phyloP scores from a whole-genome alignment of 2,797 vertebrate species.

The Helostoma temminkii region DNA sequence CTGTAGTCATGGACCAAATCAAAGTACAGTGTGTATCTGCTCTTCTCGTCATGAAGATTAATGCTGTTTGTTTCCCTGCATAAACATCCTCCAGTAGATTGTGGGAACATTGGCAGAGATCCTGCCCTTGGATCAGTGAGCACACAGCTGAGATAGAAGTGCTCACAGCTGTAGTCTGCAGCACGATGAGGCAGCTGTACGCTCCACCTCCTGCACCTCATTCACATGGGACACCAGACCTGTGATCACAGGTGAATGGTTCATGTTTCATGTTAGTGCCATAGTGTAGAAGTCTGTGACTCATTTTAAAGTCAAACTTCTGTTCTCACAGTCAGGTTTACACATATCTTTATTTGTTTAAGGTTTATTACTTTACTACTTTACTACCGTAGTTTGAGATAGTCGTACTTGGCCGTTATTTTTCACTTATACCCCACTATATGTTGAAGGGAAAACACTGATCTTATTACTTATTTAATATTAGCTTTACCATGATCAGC shows the following conservation, averaged over 20 bases:
- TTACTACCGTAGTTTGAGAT: too few species aligned
- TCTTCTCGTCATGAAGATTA: slow-evolving; percentile 53
- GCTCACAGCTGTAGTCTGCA: slow-evolving; percentile 46
- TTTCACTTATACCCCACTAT: too few species aligned
- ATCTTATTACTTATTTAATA: too few species aligned
- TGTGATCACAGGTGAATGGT: slow-evolving; percentile 24
- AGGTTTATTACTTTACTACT: too few species aligned
- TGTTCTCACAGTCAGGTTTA: too few species aligned
- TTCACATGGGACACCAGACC: slow-evolving; percentile 10
- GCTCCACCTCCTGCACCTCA: background rate
- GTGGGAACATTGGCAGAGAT: slow-evolving; percentile 48
- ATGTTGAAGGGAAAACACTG: too few species aligned
- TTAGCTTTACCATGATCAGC: too few species aligned
- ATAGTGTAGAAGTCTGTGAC: background rate
- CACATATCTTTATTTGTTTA: too few species aligned
- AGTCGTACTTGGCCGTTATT: too few species aligned
- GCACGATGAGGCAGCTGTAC: slow-evolving; percentile 16
- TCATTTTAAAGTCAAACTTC: too few species aligned
- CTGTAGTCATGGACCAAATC: slow-evolving; percentile 33
- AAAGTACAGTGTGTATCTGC: slow-evolving; percentile 17
- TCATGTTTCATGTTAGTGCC: slow-evolving; percentile 4
- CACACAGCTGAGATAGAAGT: slow-evolving; percentile 49
- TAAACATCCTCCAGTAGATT: slow-evolving; percentile 54
- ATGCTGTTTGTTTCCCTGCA: slow-evolving; percentile 63
- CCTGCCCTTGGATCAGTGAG: slow-evolving; percentile 48